Percentiles rank a stretch among this genome's conserved stretches.
These are phyloP conservation scores for Sipha flava DNA, from an alignment of 1,140 invertebrate genomes.

Conservation along the genomic window DNA sequence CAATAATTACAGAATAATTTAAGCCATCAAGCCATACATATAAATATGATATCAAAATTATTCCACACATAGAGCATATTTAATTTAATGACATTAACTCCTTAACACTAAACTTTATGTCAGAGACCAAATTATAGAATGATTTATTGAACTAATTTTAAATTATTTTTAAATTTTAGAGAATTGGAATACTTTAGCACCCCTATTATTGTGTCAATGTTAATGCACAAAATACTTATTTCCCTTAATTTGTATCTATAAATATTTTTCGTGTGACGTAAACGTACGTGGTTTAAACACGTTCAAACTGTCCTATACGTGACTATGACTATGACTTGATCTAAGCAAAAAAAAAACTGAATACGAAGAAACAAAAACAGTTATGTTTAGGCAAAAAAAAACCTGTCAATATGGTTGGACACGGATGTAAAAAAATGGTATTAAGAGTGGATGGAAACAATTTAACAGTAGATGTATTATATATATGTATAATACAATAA, in stretches of 20 bases:
- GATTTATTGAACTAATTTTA: too few species aligned
- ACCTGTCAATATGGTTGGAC: neutral
- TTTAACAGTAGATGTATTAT: neutral
- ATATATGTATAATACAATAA: neutral
- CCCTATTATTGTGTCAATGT: too few species aligned
- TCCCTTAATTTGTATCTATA: neutral
- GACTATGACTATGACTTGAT: neutral
- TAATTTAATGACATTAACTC: too few species aligned
- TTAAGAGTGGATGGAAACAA: neutral
- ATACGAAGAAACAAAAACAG: neutral
- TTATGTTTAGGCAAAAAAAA: neutral
- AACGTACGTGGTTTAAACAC: neutral
- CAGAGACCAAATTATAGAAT: too few species aligned
- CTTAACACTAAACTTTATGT: too few species aligned
- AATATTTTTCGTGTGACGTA: neutral
- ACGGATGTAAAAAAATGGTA: neutral
- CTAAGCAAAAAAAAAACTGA: neutral
- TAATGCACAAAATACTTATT: neutral
- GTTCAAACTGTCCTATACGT: neutral
- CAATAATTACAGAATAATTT: too few species aligned
- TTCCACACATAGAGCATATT: too few species aligned
- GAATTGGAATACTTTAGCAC: too few species aligned
- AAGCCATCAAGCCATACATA: too few species aligned
- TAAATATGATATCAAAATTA: too few species aligned
- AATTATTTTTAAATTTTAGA: too few species aligned